Evolutionary conservation across 2,888 invertebrate species (phyloP), one percentile per base, ranked within the genome.

Genomic region (Dolichomitus sp.): DNA sequence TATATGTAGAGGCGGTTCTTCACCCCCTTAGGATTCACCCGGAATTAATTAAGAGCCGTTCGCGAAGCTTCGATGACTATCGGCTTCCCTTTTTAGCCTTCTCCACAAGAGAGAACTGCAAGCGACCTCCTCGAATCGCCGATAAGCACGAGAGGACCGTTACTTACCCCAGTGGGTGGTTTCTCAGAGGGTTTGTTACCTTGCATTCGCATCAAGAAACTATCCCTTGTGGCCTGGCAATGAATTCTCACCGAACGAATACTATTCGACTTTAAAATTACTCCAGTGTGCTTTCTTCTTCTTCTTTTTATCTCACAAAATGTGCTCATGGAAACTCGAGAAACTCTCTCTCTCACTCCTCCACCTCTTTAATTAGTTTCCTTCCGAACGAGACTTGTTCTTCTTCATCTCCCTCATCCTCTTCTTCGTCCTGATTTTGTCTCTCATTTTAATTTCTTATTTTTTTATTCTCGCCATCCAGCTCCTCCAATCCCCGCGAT

Each of bases 11-110:
- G 73, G 61, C 40, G 48, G 73, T 42, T 89, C 70, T 73, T 73
- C 48, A 37, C 19, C 61, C 42, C 27, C 37, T 23, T n/a, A 63
- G 86, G 88, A 87, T 88, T 88, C 85, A 85, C 86, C 85, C 83
- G 87, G 87, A 89, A 89, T 89, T 89, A 89, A 89, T 89, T 89
- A 88, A 88, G 88, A 88, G 81, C 88, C 86, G 88, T 88, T 88
- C 81, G 79, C 86, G 82, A 83, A 87, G 85, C 87, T 87, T 87
- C 89, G 89, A 89, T 89, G 85, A 87, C 86, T 86, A 87, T 88
- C 88, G 86, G 80, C 73, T 57, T 52, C 33, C 76, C 66, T 48
- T 57, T 57, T 59, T 42, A 52, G 50, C 33, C 30, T 50, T 30
- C 17, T 45, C 23, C 37, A 12, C 27, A 45, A 48, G 66, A 72